phyloP scores from a whole-genome alignment of 2,113 vertebrate species.

The Montifringilla adamsi region DNA sequence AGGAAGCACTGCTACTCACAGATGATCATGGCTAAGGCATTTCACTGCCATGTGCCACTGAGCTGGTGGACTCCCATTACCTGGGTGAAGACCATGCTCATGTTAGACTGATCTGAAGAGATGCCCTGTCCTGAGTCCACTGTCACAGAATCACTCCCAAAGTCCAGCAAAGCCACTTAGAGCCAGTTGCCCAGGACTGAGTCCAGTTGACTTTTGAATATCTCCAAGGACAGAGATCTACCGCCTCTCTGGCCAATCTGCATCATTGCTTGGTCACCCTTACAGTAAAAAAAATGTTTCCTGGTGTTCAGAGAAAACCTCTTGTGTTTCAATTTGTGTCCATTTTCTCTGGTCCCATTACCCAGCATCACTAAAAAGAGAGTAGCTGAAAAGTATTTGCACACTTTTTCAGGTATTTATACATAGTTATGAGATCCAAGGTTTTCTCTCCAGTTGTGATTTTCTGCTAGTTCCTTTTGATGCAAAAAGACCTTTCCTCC shows the following conservation, averaged over 20 bases:
- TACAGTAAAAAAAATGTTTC: background rate
- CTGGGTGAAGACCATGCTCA: background rate
- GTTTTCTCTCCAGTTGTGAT: background rate
- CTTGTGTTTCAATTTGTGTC: background rate
- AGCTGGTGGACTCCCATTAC: background rate
- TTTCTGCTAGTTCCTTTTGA: background rate
- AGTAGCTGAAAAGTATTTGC: background rate
- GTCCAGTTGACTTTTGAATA: background rate
- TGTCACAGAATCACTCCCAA: background rate
- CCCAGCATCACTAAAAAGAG: background rate
- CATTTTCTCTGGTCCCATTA: background rate
- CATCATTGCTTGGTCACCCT: background rate
- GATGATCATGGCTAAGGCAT: background rate
- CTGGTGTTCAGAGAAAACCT: background rate
- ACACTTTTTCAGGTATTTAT: background rate
- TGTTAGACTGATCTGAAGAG: background rate
- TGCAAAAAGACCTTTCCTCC: background rate
- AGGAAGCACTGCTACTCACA: background rate
- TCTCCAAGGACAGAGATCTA: background rate
- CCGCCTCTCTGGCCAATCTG: background rate
- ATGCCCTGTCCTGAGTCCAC: background rate
- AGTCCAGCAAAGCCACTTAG: background rate
- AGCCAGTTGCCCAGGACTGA: background rate
- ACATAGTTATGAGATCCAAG: rapidly evolving
- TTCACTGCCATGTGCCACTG: background rate